phyloP scores from a whole-genome alignment of 1,140 invertebrate species.

The Neotoxoptera formosana region DNA sequence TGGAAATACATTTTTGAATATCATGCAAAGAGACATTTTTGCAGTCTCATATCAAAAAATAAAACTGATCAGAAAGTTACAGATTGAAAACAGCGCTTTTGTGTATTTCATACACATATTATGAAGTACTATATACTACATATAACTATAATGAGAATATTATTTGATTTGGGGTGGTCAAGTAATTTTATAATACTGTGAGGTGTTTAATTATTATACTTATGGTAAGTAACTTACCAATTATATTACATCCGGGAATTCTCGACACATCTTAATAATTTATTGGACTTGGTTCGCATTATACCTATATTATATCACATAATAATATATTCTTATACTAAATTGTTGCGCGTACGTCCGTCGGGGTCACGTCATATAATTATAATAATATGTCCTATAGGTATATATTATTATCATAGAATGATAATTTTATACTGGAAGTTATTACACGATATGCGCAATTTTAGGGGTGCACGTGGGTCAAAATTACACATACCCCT shows the following conservation, averaged over 20 bases:
- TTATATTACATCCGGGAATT: neutral
- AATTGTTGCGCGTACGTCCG: neutral
- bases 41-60: no score
- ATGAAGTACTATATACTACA: no score
- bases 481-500: neutral
- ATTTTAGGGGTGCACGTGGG: neutral
- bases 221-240: neutral
- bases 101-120: no score
- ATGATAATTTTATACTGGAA: neutral
- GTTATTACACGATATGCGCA: neutral
- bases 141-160: no score
- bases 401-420: no score
- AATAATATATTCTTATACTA: neutral
- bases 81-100: no score
- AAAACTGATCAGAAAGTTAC: no score
- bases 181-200: neutral
- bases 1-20: no score
- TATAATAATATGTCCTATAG: neutral
- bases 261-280: neutral
- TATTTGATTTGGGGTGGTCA: neutral
- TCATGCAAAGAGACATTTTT: no score
- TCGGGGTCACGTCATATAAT: neutral
- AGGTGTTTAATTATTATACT: neutral
- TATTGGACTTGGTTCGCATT: neutral
- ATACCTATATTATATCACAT: neutral